phyloP scores from a whole-genome alignment of 2,888 invertebrate genomes.

The Catonia carolina region DNA sequence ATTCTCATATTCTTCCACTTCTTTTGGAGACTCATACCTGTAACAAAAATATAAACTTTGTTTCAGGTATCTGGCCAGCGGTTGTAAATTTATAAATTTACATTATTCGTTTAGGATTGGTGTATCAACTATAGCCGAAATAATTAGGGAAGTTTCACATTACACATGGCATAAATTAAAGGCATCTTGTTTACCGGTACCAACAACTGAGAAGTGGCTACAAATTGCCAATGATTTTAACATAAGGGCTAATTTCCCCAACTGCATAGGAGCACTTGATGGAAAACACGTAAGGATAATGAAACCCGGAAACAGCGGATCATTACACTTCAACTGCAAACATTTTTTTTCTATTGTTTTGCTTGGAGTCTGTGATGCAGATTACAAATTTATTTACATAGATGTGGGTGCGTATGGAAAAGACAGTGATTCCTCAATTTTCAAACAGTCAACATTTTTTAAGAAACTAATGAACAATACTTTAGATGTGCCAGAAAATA shows the following conservation, averaged over 20 bases:
- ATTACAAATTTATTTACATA: constrained; percentile 6
- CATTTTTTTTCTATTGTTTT: constrained; percentile 19
- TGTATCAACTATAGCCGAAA: constrained; percentile 7
- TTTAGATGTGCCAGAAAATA: not conserved
- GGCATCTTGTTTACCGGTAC: constrained; percentile 8
- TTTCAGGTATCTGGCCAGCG: too few species aligned
- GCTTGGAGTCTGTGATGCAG: constrained; percentile 20
- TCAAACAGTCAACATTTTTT: too few species aligned
- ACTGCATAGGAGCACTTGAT: constrained; percentile 18
- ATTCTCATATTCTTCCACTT: too few species aligned
- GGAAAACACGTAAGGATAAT: constrained; percentile 21
- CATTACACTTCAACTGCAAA: constrained; percentile 21
- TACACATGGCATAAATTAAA: constrained; percentile 9
- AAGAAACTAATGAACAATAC: not conserved
- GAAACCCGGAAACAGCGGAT: constrained; percentile 16
- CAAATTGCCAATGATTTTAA: constrained; percentile 19
- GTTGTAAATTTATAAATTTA: too few species aligned
- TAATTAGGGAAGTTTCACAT: constrained; percentile 11
- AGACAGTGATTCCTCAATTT: constrained; percentile 11
- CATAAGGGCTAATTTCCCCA: constrained; percentile 17
- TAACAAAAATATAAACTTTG: too few species aligned
- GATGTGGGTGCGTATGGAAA: constrained; percentile 11
- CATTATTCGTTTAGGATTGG: constrained; percentile 1
- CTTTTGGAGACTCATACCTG: too few species aligned
- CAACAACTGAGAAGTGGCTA: constrained; percentile 17